These are phyloP conservation scores for Tholera decimalis DNA, from an alignment of 2,888 invertebrate species.

Conservation along the genomic window DNA sequence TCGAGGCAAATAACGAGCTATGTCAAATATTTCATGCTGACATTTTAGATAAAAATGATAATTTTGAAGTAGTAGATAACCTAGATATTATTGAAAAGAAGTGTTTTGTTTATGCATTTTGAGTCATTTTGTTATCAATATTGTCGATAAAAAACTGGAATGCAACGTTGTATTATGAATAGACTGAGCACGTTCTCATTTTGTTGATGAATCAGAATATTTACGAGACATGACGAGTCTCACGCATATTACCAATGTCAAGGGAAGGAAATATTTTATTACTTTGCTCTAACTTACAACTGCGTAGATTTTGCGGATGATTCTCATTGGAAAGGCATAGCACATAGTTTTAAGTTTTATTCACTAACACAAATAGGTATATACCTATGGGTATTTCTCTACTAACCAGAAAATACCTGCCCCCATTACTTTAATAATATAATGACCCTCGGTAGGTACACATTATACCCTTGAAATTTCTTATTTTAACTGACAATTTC, in stretches of 20 bases:
- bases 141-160: constrained; percentile 5
- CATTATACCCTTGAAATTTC: too few species aligned
- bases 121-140: constrained; percentile 33
- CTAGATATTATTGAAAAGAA: constrained; percentile 31
- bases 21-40: neutral
- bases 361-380: too few species aligned
- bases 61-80: constrained; percentile 7
- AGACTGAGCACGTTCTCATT: neutral
- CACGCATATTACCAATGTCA: constrained; percentile 5
- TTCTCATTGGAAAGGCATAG: neutral
- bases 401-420: too few species aligned
- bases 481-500: too few species aligned
- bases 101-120: constrained; percentile 4
- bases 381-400: too few species aligned
- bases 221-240: neutral
- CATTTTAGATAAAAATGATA: constrained; percentile 16
- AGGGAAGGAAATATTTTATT: neutral
- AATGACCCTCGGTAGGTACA: too few species aligned
- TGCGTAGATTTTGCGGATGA: neutral
- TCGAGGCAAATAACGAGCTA: neutral
- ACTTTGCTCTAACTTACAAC: neutral
- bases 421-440: too few species aligned
- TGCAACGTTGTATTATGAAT: neutral
- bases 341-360: too few species aligned
- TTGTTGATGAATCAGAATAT: constrained; percentile 14